These are phyloP conservation scores for Poecilia gillii DNA, from an alignment of 2,797 vertebrate genomes.

Conservation along the genomic window DNA sequence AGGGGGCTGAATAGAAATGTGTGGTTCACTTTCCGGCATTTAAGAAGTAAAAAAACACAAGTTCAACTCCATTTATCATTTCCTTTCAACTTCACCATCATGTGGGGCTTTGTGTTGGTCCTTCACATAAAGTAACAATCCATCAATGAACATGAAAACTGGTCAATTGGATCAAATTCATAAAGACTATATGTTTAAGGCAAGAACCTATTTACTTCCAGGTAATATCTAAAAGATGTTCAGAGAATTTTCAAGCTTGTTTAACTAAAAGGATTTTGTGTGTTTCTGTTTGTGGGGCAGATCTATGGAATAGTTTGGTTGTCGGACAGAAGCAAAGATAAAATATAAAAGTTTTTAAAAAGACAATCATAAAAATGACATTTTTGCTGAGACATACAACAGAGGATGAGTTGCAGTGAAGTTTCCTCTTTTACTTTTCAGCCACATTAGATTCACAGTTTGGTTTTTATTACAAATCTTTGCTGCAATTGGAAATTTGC, in stretches of 20 bases:
- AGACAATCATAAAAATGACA: not conserved
- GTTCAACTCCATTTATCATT: not conserved
- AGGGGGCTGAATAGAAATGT: not conserved
- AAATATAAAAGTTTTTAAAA: not conserved
- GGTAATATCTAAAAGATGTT: not conserved
- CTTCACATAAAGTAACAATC: not conserved
- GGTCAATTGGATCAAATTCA: not conserved
- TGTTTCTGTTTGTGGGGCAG: not conserved
- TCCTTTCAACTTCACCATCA: not conserved
- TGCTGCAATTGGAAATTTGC: not conserved
- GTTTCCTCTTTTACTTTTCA: not conserved
- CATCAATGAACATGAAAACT: not conserved
- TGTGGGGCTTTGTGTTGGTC: not conserved
- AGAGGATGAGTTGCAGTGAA: not conserved
- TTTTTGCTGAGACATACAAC: not conserved
- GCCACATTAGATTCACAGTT: not conserved
- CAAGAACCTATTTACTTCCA: not conserved
- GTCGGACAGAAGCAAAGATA: not conserved
- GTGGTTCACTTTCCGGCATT: not conserved
- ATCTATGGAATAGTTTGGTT: not conserved
- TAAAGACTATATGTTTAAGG: not conserved
- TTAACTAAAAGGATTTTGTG: not conserved
- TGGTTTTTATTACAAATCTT: not conserved
- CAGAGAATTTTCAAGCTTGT: not conserved
- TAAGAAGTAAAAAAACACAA: not conserved